Evolutionary conservation across 2,113 vertebrate genomes (phyloP).

Genomic region (Brachyhypopomus occidentalis): DNA sequence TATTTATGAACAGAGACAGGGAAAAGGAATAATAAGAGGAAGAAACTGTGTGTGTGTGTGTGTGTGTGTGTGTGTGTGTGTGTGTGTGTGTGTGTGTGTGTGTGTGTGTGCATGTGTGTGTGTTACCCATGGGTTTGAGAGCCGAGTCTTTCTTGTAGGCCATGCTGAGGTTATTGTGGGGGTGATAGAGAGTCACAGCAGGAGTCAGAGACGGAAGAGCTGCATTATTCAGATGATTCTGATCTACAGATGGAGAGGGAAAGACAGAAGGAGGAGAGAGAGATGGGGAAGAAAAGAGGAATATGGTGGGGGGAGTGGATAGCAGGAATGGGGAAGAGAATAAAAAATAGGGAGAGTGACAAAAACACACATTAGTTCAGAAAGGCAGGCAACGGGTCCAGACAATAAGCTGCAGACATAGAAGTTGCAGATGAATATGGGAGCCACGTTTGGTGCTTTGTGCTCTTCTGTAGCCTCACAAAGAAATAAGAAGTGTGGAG

Average conservation of each 20-base stretch:
- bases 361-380: not conserved
- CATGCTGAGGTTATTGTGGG: constrained; percentile 77
- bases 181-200: constrained; percentile 75
- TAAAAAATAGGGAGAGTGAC: not conserved
- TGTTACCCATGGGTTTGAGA: constrained; percentile 75
- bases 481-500: no score
- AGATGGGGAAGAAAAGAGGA: no score
- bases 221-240: constrained; percentile 76
- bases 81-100: constrained; percentile 36
- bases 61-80: constrained; percentile 65
- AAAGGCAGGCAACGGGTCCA: no score
- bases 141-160: constrained; percentile 78
- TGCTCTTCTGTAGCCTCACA: no score
- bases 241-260: constrained; percentile 61
- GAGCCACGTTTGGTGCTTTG: no score
- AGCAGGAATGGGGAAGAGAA: no score
- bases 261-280: constrained; percentile 20
- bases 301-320: no score
- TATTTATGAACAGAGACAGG: no score
- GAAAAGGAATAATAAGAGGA: not conserved
- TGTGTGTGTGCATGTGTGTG: constrained; percentile 48
- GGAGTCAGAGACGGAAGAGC: constrained; percentile 72
- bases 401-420: no score
- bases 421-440: no score
- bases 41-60: not conserved